phyloP scores from a whole-genome alignment of 2,797 vertebrate species.

The Ambastaia sidthimunki region DNA sequence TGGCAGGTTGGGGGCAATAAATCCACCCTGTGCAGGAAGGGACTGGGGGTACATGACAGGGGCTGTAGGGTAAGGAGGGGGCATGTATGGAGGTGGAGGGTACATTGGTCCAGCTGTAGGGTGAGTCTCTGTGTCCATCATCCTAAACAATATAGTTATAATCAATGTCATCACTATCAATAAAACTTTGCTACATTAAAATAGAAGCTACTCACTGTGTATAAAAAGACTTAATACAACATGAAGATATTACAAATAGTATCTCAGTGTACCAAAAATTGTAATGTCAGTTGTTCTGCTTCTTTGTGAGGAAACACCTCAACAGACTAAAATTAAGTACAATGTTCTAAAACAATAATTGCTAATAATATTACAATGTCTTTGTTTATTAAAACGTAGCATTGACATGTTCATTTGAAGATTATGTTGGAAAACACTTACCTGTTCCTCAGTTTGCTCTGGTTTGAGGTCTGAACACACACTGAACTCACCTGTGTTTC shows the following conservation, averaged over 20 bases:
- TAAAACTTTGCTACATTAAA: background rate
- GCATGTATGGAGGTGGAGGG: conserved; percentile 45
- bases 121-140: conserved; percentile 52
- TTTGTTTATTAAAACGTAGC: too few species aligned
- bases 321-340: too few species aligned
- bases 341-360: too few species aligned
- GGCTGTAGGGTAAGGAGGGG: conserved; percentile 46
- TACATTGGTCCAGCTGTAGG: background rate
- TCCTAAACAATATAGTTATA: conserved; percentile 54
- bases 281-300: too few species aligned
- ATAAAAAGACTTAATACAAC: background rate
- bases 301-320: too few species aligned
- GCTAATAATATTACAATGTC: too few species aligned
- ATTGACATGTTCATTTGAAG: background rate
- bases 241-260: background rate
- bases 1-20: background rate
- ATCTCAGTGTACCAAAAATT: too few species aligned
- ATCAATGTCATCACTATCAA: background rate
- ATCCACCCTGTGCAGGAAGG: conserved; percentile 24
- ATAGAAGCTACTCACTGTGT: background rate
- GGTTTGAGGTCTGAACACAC: background rate
- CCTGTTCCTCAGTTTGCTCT: background rate
- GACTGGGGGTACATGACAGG: conserved; percentile 30
- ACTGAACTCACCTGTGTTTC: background rate
- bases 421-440: background rate